phyloP scores from a whole-genome alignment of 2,797 vertebrate genomes.

The Danio aesculapii region DNA sequence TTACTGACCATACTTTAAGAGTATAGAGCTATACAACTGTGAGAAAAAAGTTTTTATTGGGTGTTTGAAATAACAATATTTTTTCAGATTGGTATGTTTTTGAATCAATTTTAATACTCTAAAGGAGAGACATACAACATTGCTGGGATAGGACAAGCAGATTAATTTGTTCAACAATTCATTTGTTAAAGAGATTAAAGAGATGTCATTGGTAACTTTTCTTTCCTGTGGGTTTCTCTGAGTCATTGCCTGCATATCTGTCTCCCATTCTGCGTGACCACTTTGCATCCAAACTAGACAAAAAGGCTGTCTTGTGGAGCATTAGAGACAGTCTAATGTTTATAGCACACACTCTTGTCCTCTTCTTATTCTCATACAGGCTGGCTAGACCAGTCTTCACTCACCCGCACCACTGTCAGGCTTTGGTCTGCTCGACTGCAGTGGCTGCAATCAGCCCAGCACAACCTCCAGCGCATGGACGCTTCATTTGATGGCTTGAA shows the following conservation, averaged over 20 bases:
- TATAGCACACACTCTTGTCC: constrained; percentile 57
- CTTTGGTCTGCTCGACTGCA: constrained; percentile 52
- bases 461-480: constrained; percentile 53
- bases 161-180: too few relatives aligned
- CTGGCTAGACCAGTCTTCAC: constrained; percentile 20
- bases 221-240: constrained; percentile 7
- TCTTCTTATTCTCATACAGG: constrained; percentile 45
- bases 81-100: background rate
- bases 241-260: constrained; percentile 42
- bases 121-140: background rate
- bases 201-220: background rate
- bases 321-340: constrained; percentile 56
- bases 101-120: background rate
- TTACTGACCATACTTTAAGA: background rate
- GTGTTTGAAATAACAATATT: too few relatives aligned
- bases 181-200: constrained; percentile 1
- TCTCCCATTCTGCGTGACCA: constrained; percentile 50
- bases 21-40: background rate
- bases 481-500: constrained; percentile 63
- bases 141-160: background rate
- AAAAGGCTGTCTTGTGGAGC: constrained; percentile 23
- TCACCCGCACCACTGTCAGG: constrained; percentile 54
- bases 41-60: too few relatives aligned
- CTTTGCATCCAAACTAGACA: constrained; percentile 27
- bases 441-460: constrained; percentile 45